Evolutionary conservation across 2,113 vertebrate species (phyloP).

Genomic region (Daboia siamensis): DNA sequence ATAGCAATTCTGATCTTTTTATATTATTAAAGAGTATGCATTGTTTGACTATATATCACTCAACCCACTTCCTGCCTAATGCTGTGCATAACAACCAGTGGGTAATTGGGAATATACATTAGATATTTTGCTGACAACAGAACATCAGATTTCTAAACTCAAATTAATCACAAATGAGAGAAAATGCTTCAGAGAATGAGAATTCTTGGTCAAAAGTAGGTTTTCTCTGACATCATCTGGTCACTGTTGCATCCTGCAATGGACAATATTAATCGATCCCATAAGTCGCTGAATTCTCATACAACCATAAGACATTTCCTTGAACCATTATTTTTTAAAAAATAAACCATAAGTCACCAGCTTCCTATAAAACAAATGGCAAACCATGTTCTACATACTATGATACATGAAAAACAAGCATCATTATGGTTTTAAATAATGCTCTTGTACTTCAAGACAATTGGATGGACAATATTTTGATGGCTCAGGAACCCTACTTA

Average conservation of each 20-base stretch:
- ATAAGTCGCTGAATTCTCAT: not conserved
- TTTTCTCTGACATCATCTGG: conserved; percentile 9
- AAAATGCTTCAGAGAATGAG: not conserved
- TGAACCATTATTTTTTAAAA: not conserved
- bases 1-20: not conserved
- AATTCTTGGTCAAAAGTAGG: not conserved
- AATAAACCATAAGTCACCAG: not conserved
- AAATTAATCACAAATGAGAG: not conserved
- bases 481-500: not conserved
- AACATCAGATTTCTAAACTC: not conserved
- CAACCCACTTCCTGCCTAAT: not conserved
- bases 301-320: not conserved
- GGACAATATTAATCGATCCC: accelerated
- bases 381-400: not conserved
- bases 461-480: not conserved
- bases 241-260: accelerated
- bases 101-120: not conserved
- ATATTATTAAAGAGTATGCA: not conserved
- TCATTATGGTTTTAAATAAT: not conserved
- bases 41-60: not conserved
- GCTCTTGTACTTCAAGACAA: not conserved
- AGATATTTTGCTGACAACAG: not conserved
- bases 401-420: not conserved
- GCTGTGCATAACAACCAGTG: not conserved
- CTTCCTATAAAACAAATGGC: not conserved